These are phyloP conservation scores for Drosophila ananassae DNA, from an alignment of 1,140 invertebrate genomes.

Conservation along the genomic window DNA sequence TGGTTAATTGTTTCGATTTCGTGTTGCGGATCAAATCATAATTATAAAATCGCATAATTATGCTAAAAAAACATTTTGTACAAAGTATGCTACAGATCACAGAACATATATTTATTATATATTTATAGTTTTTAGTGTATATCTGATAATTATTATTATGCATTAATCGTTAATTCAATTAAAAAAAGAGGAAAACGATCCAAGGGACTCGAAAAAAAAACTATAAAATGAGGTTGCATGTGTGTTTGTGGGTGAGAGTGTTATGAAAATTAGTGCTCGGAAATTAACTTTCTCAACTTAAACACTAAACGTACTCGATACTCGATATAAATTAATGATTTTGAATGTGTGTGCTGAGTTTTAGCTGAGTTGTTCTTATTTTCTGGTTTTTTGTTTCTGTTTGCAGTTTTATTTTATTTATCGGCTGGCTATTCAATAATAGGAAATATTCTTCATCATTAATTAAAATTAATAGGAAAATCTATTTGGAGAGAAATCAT, in stretches of 20 bases:
- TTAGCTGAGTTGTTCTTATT: constrained; percentile 25
- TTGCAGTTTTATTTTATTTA: constrained; percentile 10
- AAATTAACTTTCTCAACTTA: constrained; percentile 49
- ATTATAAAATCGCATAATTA: constrained; percentile 71
- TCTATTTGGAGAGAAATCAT: constrained; percentile 28
- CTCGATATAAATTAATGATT: constrained; percentile 67
- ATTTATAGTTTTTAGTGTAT: constrained; percentile 68
- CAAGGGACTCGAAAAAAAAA: constrained; percentile 52
- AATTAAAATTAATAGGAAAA: constrained; percentile 79
- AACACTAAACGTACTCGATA: constrained; percentile 37
- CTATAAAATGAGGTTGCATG: constrained; percentile 68
- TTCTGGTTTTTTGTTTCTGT: not conserved
- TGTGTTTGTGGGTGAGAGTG: constrained; percentile 37
- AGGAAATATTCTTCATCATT: constrained; percentile 68
- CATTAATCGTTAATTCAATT: constrained; percentile 55
- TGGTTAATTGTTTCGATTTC: constrained; percentile 31
- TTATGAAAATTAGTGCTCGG: constrained; percentile 66
- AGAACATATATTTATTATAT: constrained; percentile 78
- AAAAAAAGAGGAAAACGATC: constrained; percentile 59
- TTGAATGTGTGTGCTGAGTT: constrained; percentile 56
- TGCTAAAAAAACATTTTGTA: constrained; percentile 83
- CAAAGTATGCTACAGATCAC: constrained; percentile 83
- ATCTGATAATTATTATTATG: constrained; percentile 58
- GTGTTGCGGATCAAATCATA: constrained; percentile 57
- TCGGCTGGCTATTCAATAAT: constrained; percentile 67